Conservation (phyloP, 2,888 invertebrate species). For the Pheosia tremula region DNA sequence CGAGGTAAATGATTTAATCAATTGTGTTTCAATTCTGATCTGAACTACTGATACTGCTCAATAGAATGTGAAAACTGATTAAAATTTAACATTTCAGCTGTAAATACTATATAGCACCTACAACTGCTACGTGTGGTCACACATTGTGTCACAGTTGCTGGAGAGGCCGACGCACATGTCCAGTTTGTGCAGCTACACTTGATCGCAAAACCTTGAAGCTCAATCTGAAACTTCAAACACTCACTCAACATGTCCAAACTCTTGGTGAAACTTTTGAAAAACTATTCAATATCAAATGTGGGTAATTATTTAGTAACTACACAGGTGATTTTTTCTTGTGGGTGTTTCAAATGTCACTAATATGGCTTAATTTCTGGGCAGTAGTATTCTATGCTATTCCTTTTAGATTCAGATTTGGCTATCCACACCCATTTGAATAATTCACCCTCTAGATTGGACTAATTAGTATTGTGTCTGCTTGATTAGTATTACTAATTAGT, state of each 20-base stretch:
- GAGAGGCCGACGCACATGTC: conserved; percentile 57
- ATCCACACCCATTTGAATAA: too few relatives aligned
- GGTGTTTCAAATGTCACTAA: too few relatives aligned
- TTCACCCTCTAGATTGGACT: too few relatives aligned
- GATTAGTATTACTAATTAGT: too few relatives aligned
- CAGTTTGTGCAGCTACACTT: conserved; percentile 52
- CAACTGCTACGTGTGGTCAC: conserved; percentile 69
- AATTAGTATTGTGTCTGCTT: too few relatives aligned
- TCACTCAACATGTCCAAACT: conserved; percentile 55
- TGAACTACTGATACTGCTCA: too few relatives aligned
- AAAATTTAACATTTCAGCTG: conserved; percentile 48
- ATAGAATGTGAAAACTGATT: background rate
- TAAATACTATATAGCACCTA: conserved; percentile 64
- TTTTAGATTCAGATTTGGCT: too few relatives aligned
- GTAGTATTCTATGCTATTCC: too few relatives aligned
- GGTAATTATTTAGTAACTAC: conserved; percentile 9
- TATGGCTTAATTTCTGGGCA: too few relatives aligned
- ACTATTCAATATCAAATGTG: conserved; percentile 64
- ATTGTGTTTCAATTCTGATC: too few relatives aligned
- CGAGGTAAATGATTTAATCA: too few relatives aligned
- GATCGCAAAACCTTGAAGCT: conserved; percentile 53
- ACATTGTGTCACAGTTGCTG: conserved; percentile 70
- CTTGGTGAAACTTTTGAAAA: conserved; percentile 61
- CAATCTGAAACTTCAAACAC: conserved; percentile 56
- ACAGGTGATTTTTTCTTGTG: too few relatives aligned